Percentiles rank a stretch among this genome's conserved stretches.
Conservation (phyloP, 2,797 vertebrate species). For the Apodemus agrarius region DNA sequence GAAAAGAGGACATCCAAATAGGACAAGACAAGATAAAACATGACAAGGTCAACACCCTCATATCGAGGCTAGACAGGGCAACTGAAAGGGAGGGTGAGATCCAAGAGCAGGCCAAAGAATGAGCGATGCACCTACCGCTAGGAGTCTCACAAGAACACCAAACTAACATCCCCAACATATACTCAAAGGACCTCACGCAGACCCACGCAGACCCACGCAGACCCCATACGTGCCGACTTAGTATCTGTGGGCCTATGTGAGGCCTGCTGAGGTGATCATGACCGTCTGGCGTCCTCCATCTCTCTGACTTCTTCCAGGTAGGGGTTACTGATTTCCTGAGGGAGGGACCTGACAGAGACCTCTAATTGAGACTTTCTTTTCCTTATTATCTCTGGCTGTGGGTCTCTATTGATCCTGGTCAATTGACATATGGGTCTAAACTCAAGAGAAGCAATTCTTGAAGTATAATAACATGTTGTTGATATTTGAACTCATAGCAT, state of each 20-base stretch:
- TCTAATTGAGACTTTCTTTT: too few species aligned
- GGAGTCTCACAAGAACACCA: not conserved
- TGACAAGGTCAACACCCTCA: not conserved
- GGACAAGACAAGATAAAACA: not conserved
- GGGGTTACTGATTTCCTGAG: fast-evolving
- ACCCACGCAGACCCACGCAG: not conserved
- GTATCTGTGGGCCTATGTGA: not conserved
- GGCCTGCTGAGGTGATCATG: not conserved
- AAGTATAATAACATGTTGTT: not conserved
- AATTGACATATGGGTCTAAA: not conserved
- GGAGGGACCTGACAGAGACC: not conserved
- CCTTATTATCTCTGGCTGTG: too few species aligned
- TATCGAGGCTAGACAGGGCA: too few species aligned
- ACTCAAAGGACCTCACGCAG: not conserved
- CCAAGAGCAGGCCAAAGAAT: not conserved
- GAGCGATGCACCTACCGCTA: not conserved
- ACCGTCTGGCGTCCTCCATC: not conserved
- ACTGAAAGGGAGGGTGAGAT: not conserved
- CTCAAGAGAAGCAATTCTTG: not conserved
- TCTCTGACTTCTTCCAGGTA: not conserved
- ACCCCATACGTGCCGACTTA: not conserved
- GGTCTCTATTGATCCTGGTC: not conserved
- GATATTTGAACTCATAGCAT: not conserved
- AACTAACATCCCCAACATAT: not conserved
- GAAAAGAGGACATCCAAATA: not conserved